Evolutionary conservation across 1,140 invertebrate species (phyloP), one percentile per base, ranked within the genome.

Genomic region (Vanessa tameamea): DNA sequence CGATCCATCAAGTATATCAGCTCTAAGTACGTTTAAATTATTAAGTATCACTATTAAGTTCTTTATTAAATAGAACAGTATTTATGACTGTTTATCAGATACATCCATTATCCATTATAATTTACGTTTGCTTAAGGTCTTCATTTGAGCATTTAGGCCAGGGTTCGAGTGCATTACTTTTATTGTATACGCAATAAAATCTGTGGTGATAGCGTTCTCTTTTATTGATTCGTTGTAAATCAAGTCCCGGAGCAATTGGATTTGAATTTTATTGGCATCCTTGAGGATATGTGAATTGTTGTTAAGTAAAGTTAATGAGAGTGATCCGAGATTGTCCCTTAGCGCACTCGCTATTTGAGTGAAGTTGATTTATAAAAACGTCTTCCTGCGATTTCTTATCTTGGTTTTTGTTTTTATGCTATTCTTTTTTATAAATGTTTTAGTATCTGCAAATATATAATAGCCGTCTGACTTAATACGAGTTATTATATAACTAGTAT

Each of bases 201-300:
- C 72, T 79, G 88, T 90, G 89, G 89, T 90, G 88, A 91, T 85
- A 80, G 86, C 87, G 88, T 88, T 87, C 86, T 78, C 79, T 88
- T 92, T 92, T 92, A 92, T 90, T 91, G 90, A 88, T 89, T 88
- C 86, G 82, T 86, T 90, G 89, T 91, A 92, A 92, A 92, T 92
- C 87, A 92, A 86, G 81, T 72, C 83, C 85, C 83, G 82, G 84
- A 79, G 83, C 87, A 89, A 90, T 92, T 89, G 84, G 85, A 88
- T 92, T 90, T 87, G 81, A 86, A 85, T 89, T 92, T 92, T 92
- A 92, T 92, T 86, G 82, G 81, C 80, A 85, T 86, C 83, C 80
- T 85, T 79, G 84, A 82, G 83, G 75, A 63, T 78, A 84, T 84
- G 82, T 85, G 83, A 87, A 85, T 86, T 85, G 82, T 85, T 84